Percentiles rank a stretch among this genome's conserved stretches.
Conservation (phyloP, 2,888 invertebrate genomes). For the Agrilus biguttatus region DNA sequence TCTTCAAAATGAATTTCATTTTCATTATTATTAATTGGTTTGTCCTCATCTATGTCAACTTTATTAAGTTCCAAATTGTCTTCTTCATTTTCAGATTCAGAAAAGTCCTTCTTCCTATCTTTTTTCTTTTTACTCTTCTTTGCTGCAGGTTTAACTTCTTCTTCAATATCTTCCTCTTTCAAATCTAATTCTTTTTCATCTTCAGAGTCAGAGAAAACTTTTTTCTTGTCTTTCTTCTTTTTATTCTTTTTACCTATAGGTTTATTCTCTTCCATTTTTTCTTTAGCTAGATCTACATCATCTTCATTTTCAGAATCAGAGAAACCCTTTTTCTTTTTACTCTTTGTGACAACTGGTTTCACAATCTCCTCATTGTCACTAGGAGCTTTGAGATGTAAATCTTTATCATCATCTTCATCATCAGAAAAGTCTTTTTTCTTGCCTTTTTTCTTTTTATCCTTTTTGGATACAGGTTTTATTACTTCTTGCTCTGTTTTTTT, state of each 20-base stretch:
- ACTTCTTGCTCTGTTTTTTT: slow-evolving; percentile 4
- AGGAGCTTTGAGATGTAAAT: slow-evolving; percentile 11
- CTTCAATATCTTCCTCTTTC: slow-evolving; percentile 21
- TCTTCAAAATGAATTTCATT: slow-evolving; percentile 17
- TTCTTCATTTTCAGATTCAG: neutral
- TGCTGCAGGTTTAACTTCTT: slow-evolving; percentile 16
- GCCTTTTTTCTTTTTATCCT: slow-evolving; percentile 13
- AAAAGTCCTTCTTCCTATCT: slow-evolving; percentile 2
- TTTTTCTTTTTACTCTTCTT: slow-evolving; percentile 27
- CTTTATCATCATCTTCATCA: slow-evolving; percentile 18
- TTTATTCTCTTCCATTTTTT: slow-evolving; percentile 25
- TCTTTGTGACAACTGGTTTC: slow-evolving; percentile 33
- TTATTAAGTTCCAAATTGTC: slow-evolving; percentile 4
- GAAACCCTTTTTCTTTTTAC: slow-evolving; percentile 36
- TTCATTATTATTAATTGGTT: slow-evolving; percentile 10
- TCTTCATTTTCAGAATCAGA: slow-evolving; percentile 6
- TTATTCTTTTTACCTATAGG: slow-evolving; percentile 21
- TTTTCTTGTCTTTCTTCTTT: slow-evolving; percentile 18
- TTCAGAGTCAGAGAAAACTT: slow-evolving; percentile 7
- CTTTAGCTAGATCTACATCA: slow-evolving; percentile 10
- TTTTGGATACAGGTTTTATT: slow-evolving; percentile 4
- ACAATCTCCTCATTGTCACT: slow-evolving; percentile 20
- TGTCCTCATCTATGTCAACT: slow-evolving; percentile 7
- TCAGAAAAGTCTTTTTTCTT: slow-evolving; percentile 27
- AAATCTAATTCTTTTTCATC: slow-evolving; percentile 17